Evolutionary conservation across 2,888 invertebrate genomes (phyloP), one percentile per base, ranked within the genome.

Genomic region (Andricus quercusramuli): DNA sequence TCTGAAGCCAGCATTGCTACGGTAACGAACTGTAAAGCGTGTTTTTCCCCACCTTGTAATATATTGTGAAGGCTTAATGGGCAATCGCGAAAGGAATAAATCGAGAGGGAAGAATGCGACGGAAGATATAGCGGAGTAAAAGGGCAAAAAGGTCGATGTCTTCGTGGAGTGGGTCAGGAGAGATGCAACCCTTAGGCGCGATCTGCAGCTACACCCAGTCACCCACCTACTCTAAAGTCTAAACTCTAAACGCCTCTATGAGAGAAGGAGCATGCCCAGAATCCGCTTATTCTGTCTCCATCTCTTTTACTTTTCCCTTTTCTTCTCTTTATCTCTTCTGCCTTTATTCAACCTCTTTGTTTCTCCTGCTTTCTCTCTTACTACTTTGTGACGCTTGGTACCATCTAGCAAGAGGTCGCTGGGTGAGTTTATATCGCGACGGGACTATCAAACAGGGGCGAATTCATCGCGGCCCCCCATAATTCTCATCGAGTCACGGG

Each of bases 391-490:
- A 66, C n/a, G 67, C n/a, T 17, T 67, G n/a, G 11, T 41, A 41
- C 11, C 25, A 47, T 47, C 25, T n/a, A 70, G 68, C 76, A 59
- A 78, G 77, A 66, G 78, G 66, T 79, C 80, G 59, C 77, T 77
- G 37, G 74, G 84, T 78, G 83, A 82, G 84, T 86, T 86, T 84
- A 82, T 84, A 86, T 88, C 85, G 79, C 84, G 83, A 81, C 82
- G 81, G 80, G 82, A 86, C 84, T 87, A 88, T 87, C 85, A 87
- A 88, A 88, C 84, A 87, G 86, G 87, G 88, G 83, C 85, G 87
- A 81, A 87, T 82, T 86, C 85, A 79, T 41, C 79, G 76, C 51
- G 64, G 29, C 37, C 77, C 79, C 77, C 85, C 85, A 84, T 85
- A 85, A 88, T 86, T 86, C 86, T 84, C 80, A 81, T 83, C 81